Evolutionary conservation across 2,797 vertebrate genomes (phyloP).

Genomic region (Phoxinus dragarum): DNA sequence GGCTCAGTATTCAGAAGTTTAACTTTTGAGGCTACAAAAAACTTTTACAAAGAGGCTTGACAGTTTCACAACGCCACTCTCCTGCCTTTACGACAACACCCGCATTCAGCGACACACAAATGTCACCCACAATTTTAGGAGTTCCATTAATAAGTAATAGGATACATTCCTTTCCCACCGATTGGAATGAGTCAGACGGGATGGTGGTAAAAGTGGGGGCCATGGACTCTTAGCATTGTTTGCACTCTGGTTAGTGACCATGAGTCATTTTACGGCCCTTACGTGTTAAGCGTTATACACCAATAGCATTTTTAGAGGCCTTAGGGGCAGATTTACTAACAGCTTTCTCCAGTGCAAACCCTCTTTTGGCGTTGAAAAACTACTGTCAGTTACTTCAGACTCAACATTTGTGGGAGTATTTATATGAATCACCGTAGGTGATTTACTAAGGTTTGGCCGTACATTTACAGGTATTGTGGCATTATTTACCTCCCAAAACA

Average conservation of each 20-base stretch:
- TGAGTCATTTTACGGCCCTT: conserved; percentile 21
- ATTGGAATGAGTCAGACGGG: conserved; percentile 15
- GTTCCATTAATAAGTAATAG: conserved; percentile 53
- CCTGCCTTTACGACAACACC: neutral
- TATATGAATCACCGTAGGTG: no score
- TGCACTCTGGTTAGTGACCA: conserved; percentile 35
- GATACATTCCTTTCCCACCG: conserved; percentile 34
- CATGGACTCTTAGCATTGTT: conserved; percentile 45
- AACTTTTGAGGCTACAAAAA: conserved; percentile 1
- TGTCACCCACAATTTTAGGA: conserved; percentile 17
- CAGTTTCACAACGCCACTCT: conserved; percentile 16
- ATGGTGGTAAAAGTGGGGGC: conserved; percentile 32
- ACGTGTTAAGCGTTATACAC: conserved; percentile 4
- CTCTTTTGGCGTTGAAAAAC: neutral
- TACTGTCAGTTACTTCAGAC: no score
- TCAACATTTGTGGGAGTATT: no score
- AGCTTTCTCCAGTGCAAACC: neutral
- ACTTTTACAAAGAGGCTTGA: neutral
- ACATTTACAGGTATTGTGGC: no score
- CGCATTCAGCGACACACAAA: neutral
- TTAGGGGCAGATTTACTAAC: neutral
- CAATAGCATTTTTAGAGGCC: neutral
- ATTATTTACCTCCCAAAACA: neutral
- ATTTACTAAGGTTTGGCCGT: no score
- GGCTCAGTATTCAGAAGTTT: neutral